Base-by-base conservation (phyloP, 1,140 invertebrate genomes). In the Frieseomelitta varia region DNA sequence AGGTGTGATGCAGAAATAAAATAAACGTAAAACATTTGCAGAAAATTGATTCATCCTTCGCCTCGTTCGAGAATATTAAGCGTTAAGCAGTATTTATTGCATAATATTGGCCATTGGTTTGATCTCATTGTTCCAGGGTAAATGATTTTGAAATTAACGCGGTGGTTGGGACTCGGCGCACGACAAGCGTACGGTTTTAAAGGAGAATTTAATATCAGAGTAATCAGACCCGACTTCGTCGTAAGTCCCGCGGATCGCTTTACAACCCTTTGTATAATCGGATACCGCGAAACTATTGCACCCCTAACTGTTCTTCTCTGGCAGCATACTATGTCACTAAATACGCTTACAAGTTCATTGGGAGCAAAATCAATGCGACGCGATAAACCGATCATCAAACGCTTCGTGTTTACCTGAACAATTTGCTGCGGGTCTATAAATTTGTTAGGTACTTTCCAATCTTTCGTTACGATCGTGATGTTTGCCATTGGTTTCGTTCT, bases 131-230 rank as follows among this genome's bases (percentile, higher is more conserved):
- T 15, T 56, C 3, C 14, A 39, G 56, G 8, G 30, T 58, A 69
- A 78, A 71, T 24, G 21, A 58, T 56, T 73, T 69, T n/a, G 27
- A 63, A 61, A 80, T 85, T 68, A 75, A 75, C 69, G 27, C 24
- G 53, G 55, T 19, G 72, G 81, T 55, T 74, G 21, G 81, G 79
- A 56, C 61, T 63, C n/a, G 75, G 86, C 24, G 74, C 17, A 24
- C 19, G 47, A 47, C 75, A 69, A 74, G 84, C 86, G 80, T 82
- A 86, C 89, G 81, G 88, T 89, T 87, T 91, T 90, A 91, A 90
- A 90, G 89, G 79, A 89, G 87, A 89, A 92, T 93, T 91, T 93
- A 93, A 93, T 92, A 93, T 91, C 90, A 91, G 84, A 81, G 91
- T 87, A 90, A 92, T 90, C 87, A 79, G 90, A 92, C 90, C 89